Evolutionary conservation across 2,797 vertebrate species (phyloP).

Genomic region (Stomatorhinus walkeri): DNA sequence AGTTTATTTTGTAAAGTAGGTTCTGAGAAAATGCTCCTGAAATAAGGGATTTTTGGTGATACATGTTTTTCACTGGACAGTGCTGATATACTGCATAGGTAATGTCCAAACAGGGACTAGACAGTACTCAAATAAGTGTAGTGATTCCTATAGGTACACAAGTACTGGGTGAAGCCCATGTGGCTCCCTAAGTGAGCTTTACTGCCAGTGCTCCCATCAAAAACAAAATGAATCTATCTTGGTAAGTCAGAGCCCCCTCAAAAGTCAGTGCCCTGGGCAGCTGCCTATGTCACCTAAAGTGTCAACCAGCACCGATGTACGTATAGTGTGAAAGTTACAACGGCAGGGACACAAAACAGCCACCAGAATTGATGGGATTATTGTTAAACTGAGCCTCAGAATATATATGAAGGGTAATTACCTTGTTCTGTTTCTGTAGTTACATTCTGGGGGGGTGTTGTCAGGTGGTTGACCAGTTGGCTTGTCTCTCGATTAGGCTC

Average conservation of each 20-base stretch:
- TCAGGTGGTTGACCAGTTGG: conserved; percentile 16
- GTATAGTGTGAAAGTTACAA: neutral
- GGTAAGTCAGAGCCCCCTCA: neutral
- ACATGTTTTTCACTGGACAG: neutral
- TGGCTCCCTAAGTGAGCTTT: neutral
- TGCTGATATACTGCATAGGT: neutral
- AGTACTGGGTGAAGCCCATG: neutral
- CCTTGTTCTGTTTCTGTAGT: conserved; percentile 20
- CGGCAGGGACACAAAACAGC: neutral
- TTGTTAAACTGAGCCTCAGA: neutral
- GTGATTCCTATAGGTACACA: neutral
- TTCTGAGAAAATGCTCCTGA: neutral
- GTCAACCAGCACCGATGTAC: neutral
- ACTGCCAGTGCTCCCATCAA: neutral
- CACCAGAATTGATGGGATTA: neutral
- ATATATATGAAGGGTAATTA: neutral
- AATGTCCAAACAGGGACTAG: neutral
- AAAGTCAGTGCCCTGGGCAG: neutral
- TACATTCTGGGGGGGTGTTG: conserved; percentile 25
- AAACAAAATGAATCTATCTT: neutral
- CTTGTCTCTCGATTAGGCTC: conserved; percentile 30
- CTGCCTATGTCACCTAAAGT: neutral
- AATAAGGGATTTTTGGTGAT: neutral
- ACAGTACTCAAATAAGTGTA: neutral
- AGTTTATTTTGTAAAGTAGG: neutral